Evolutionary conservation across 1,140 invertebrate genomes (phyloP).

Genomic region (Nebria ingens): DNA sequence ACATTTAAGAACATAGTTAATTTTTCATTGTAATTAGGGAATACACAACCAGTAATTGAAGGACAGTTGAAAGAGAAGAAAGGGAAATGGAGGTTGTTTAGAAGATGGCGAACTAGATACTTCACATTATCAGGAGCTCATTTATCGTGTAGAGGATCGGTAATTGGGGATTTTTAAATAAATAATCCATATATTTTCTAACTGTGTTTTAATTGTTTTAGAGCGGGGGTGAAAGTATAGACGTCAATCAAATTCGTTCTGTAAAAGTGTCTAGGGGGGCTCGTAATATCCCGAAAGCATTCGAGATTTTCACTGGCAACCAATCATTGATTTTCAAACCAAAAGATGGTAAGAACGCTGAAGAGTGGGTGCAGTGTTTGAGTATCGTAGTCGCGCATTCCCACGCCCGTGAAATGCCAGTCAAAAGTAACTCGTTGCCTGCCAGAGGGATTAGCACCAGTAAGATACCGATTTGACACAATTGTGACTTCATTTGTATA

Average conservation of each 20-base stretch:
- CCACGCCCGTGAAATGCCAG: slow-evolving; percentile 54
- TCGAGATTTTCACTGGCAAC: slow-evolving; percentile 92
- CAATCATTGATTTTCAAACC: slow-evolving; percentile 86
- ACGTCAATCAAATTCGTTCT: slow-evolving; percentile 83
- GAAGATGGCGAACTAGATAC: slow-evolving; percentile 84
- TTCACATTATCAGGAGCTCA: slow-evolving; percentile 87
- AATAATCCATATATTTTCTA: neutral
- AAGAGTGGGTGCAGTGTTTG: slow-evolving; percentile 87
- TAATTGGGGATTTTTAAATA: slow-evolving; percentile 37
- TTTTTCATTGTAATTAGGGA: too few relatives aligned
- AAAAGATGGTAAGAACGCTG: slow-evolving; percentile 86
- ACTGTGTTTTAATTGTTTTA: slow-evolving; percentile 29
- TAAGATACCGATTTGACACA: slow-evolving; percentile 27
- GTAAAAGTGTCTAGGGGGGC: slow-evolving; percentile 79
- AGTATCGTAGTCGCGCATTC: slow-evolving; percentile 81
- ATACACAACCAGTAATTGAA: slow-evolving; percentile 68
- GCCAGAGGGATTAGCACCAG: slow-evolving; percentile 43
- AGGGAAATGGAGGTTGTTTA: slow-evolving; percentile 82
- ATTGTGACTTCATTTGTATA: too few relatives aligned
- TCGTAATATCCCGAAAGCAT: slow-evolving; percentile 85
- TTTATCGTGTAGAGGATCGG: slow-evolving; percentile 76
- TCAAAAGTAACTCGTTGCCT: slow-evolving; percentile 55
- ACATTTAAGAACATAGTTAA: too few relatives aligned
- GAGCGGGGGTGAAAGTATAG: slow-evolving; percentile 64
- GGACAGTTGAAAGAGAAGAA: slow-evolving; percentile 93